phyloP scores from a whole-genome alignment of 2,797 vertebrate genomes.

The Argentina silus region DNA sequence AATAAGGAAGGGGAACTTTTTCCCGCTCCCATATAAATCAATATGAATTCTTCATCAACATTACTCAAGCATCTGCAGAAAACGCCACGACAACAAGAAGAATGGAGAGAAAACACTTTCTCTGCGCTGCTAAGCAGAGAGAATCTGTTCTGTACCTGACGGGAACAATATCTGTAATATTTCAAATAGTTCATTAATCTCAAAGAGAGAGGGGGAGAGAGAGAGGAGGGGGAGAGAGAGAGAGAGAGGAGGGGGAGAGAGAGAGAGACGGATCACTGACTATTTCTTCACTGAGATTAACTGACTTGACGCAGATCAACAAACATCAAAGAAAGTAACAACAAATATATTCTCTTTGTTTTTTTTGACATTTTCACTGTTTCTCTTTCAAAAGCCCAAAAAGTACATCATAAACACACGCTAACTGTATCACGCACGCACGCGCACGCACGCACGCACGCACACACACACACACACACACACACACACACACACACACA shows the following conservation, averaged over 20 bases:
- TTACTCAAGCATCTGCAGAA: slow-evolving; percentile 24
- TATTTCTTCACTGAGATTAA: slow-evolving; percentile 44
- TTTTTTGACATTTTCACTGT: slow-evolving; percentile 18
- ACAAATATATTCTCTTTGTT: slow-evolving; percentile 40
- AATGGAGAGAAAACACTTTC: slow-evolving; percentile 40
- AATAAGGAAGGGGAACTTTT: slow-evolving; percentile 65
- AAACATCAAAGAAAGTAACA: slow-evolving; percentile 39
- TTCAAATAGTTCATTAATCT: slow-evolving; percentile 42
- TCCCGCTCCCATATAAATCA: slow-evolving; percentile 62
- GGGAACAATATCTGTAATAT: neutral
- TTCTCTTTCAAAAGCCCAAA: slow-evolving; percentile 19
- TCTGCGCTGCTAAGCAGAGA: neutral
- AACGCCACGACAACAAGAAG: slow-evolving; percentile 44
- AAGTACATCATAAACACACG: neutral
- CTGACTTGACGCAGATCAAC: neutral
- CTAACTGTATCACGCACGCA: too few species aligned
- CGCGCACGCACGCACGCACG: too few species aligned
- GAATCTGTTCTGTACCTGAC: neutral
- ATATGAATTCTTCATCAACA: slow-evolving; percentile 53
- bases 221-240: slow-evolving; percentile 27
- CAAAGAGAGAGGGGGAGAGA: slow-evolving; percentile 26
- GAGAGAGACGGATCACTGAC: slow-evolving; percentile 28
- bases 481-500: too few species aligned
- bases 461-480: too few species aligned
- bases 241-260: slow-evolving; percentile 13